A percentile compares a stretch with the other conserved stretches of the same genome.
phyloP scores from a whole-genome alignment of 1,140 invertebrate species.

The Colletes latitarsis region DNA sequence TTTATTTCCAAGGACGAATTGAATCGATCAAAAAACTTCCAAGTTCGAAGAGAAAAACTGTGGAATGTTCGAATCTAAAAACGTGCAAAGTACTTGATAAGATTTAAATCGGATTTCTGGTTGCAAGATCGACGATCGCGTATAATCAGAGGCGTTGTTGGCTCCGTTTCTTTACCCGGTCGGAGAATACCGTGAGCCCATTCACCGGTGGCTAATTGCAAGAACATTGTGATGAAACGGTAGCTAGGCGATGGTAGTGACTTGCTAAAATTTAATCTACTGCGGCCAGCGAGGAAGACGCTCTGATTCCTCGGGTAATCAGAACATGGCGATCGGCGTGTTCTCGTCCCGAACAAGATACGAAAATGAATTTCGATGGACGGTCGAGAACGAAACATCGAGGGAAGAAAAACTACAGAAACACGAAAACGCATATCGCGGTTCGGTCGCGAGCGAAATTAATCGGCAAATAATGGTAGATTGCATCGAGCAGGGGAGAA shows the following conservation, averaged over 20 bases:
- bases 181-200: conserved; percentile 20
- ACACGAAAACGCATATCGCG: neutral
- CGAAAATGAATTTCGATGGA: conserved; percentile 45
- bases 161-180: neutral
- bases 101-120: too few relatives aligned
- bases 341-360: conserved; percentile 50
- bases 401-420: neutral
- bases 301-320: conserved; percentile 66
- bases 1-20: too few relatives aligned
- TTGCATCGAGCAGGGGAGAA: neutral
- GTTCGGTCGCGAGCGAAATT: neutral
- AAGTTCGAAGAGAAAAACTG: too few relatives aligned
- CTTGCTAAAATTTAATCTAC: conserved; percentile 58
- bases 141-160: neutral
- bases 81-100: too few relatives aligned
- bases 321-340: conserved; percentile 63
- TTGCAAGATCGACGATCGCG: neutral
- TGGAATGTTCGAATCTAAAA: too few relatives aligned
- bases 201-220: conserved; percentile 50
- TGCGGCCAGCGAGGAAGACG: conserved; percentile 44
- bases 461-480: neutral
- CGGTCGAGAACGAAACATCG: neutral
- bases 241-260: conserved; percentile 34
- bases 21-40: too few relatives aligned
- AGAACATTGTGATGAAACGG: conserved; percentile 23